phyloP scores from a whole-genome alignment of 2,888 invertebrate species.

The Lasius platythorax region DNA sequence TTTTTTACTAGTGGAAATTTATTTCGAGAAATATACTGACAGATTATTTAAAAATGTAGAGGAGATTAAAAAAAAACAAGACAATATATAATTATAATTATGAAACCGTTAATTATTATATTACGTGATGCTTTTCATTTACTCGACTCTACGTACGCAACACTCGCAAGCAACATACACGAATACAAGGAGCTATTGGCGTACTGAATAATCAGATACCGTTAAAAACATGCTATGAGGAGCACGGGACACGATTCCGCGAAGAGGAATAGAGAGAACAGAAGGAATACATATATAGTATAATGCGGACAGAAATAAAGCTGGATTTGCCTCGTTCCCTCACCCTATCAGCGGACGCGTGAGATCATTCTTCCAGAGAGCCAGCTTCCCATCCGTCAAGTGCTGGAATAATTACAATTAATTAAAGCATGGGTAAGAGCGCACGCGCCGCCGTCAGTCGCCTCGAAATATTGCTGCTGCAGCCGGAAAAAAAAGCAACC shows the following conservation, averaged over 20 bases:
- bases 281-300: background rate
- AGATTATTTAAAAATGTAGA: background rate
- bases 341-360: constrained; percentile 82
- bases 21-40: background rate
- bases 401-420: constrained; percentile 82
- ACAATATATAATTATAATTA: background rate
- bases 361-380: constrained; percentile 84
- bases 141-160: too few relatives aligned
- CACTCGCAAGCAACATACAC: background rate
- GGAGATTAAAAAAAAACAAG: background rate
- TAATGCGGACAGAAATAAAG: constrained; percentile 49
- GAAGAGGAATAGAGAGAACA: constrained; percentile 3
- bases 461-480: constrained; percentile 56
- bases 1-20: background rate
- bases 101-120: background rate
- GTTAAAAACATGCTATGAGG: constrained; percentile 34
- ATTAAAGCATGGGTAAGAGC: constrained; percentile 72
- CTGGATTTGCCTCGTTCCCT: constrained; percentile 65
- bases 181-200: background rate
- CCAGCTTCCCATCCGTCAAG: constrained; percentile 84
- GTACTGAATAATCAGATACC: constrained; percentile 45
- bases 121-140: background rate
- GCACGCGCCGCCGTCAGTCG: constrained; percentile 60
- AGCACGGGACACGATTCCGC: constrained; percentile 24
- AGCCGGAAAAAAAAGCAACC: constrained; percentile 29